Base-by-base conservation (phyloP, 2,888 invertebrate genomes). In the Chydorus sphaericus region DNA sequence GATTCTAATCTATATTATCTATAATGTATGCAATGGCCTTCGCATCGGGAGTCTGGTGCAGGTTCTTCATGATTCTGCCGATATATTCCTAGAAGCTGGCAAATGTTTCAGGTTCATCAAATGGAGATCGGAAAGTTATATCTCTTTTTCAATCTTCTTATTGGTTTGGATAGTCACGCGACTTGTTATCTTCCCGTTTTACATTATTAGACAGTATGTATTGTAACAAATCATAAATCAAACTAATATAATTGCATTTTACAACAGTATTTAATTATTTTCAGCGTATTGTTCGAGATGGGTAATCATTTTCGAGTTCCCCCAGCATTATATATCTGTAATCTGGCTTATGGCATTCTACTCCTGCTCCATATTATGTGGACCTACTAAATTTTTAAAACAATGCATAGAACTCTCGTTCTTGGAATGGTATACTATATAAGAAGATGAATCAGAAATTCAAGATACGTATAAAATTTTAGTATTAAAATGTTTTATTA, bases 51-150 rank as follows among this genome's bases (percentile, higher is more conserved):
- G 90, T 0, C 73, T 98, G 55, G 90, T 97, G 18, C 73, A 92
- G 54, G 70, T 91, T 53, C 76, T 88, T 10, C 92, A 92, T 66
- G 92, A 92, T 71, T 83, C 82, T 66, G 89, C 90, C 2, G 92
- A 92, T 70, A 86, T 90, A 68, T 85, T 91, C 66, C 72, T 92
- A 57, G 90, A 91, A 75, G 83, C 83, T 48, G 92, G 93, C 18
- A 97, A 97, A 73, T 82, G 94, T 73, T 82, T 88, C 20, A 94
- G 93, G 68, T 96, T 96, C 71, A 83, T 89, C 18, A 85, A 84
- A 64, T 87, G 83, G 68, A 90, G 93, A 70, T 84, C 80, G 68
- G 65, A 87, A 10, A 93, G 96, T 68, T 92, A 96, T 73, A 71
- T 74, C 33, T 75, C 92, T 63, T 97, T 97, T 73, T 82, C 81